Evolutionary conservation across 1,140 invertebrate genomes (phyloP).

Genomic region (Heliconius congener): DNA sequence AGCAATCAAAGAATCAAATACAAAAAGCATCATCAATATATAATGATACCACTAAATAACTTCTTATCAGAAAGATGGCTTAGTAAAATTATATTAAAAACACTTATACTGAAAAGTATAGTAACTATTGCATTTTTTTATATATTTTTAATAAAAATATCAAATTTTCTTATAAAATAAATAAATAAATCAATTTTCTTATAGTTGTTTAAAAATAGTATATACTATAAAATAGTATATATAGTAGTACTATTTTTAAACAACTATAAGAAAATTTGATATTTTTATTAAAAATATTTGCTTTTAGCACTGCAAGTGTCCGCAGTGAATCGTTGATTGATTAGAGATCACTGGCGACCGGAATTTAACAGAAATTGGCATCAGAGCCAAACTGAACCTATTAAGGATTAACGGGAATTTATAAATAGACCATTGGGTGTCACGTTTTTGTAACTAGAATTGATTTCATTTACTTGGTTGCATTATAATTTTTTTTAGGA

Average conservation of each 20-base stretch:
- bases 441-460: not conserved
- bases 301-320: constrained; percentile 23
- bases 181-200: no score
- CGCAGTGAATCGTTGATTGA: constrained; percentile 26
- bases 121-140: no score
- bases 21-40: not conserved
- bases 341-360: constrained; percentile 27
- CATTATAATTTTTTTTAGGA: not conserved
- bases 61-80: no score
- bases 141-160: not conserved
- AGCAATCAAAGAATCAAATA: not conserved
- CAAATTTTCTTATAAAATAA: no score
- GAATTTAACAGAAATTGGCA: constrained; percentile 29
- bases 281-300: not conserved
- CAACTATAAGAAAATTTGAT: no score
- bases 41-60: no score
- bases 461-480: not conserved
- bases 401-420: constrained; percentile 29
- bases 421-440: constrained; percentile 11
- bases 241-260: no score
- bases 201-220: no score
- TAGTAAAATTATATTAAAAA: no score
- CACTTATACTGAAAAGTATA: no score
- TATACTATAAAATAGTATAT: no score
- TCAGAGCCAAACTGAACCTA: constrained; percentile 26